Evolutionary conservation across 2,888 invertebrate genomes (phyloP).

Genomic region (Drosophila koepferae): DNA sequence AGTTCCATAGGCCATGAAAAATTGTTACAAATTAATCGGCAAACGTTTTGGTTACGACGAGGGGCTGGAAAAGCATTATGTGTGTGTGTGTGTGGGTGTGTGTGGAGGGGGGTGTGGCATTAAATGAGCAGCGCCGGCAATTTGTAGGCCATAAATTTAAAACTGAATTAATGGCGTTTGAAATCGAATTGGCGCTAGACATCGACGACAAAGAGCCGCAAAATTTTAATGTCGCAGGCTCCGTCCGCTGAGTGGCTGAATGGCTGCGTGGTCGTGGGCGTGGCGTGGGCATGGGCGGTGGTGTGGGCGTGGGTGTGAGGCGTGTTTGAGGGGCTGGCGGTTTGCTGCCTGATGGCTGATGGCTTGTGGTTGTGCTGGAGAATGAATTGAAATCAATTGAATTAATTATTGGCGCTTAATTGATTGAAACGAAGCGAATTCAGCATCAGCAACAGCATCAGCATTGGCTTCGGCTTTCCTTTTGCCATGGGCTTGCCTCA

Average conservation of each 20-base stretch:
- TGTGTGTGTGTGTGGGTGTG: background rate
- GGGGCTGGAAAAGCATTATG: no score
- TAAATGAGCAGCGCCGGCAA: conserved; percentile 57
- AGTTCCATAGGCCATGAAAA: conserved; percentile 57
- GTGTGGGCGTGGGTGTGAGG: conserved; percentile 1
- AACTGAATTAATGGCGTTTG: conserved; percentile 78
- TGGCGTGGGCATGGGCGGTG: background rate
- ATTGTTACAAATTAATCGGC: conserved; percentile 66
- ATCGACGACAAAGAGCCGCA: conserved; percentile 34
- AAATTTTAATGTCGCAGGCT: conserved; percentile 48
- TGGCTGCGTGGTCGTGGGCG: background rate
- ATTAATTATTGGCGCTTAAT: conserved; percentile 84
- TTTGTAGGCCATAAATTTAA: conserved; percentile 79
- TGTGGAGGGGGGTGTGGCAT: background rate
- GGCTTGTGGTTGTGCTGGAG: conserved; percentile 43
- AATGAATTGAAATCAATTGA: conserved; percentile 82
- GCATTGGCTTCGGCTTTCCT: conserved; percentile 11
- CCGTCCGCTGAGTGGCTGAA: background rate
- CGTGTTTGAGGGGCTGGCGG: background rate
- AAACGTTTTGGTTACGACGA: conserved; percentile 16
- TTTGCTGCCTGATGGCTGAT: conserved; percentile 18
- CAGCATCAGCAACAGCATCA: conserved; percentile 23
- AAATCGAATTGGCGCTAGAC: conserved; percentile 75
- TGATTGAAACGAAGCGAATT: conserved; percentile 80
- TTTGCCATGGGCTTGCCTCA: background rate